phyloP scores from a whole-genome alignment of 2,797 vertebrate genomes.

The Australoheros facetus region DNA sequence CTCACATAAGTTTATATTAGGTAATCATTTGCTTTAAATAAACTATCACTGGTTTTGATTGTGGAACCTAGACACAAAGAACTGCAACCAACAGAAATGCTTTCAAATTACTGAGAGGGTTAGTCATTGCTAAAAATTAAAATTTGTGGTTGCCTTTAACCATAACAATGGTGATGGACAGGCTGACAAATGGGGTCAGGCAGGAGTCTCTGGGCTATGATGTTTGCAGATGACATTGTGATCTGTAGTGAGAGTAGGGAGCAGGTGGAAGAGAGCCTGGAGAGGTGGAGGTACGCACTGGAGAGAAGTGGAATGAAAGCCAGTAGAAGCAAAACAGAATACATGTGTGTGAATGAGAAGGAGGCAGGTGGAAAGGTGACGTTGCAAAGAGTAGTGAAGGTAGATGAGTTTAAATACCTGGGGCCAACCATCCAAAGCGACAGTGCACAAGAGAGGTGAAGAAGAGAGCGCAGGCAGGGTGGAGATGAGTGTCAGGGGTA shows the following conservation, averaged over 20 bases:
- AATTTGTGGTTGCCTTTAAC: neutral
- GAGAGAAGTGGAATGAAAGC: neutral
- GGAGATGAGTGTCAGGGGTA: too few species aligned
- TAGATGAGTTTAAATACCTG: neutral
- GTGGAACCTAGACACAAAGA: too few species aligned
- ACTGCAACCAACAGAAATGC: too few species aligned
- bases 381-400: neutral
- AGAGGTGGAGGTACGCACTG: neutral
- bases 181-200: neutral
- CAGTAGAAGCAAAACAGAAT: neutral
- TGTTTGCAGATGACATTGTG: neutral
- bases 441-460: too few species aligned
- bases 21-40: too few species aligned
- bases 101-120: neutral
- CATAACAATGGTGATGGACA: neutral
- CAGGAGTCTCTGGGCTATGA: neutral
- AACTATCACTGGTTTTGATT: too few species aligned
- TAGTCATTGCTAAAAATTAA: neutral
- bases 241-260: neutral
- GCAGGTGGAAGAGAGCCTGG: neutral
- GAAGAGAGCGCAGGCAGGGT: too few species aligned
- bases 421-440: too few species aligned
- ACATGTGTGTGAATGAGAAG: neutral
- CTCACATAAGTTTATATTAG: too few species aligned
- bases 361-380: neutral